Evolutionary conservation across 2,797 vertebrate genomes (phyloP).

Genomic region (Caiman crocodilus): DNA sequence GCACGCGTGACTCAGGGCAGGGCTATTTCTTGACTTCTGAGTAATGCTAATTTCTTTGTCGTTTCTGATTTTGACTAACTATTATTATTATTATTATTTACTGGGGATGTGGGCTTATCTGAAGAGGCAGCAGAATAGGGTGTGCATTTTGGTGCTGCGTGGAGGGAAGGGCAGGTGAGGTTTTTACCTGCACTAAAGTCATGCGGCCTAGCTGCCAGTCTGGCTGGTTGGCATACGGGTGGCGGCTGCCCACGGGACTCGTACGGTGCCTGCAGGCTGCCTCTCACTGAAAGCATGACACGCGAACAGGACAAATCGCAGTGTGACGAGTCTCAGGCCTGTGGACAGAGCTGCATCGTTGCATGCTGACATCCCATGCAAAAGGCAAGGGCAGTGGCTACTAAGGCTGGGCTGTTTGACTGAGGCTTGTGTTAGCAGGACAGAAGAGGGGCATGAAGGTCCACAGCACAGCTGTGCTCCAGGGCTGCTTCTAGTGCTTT

Average conservation of each 20-base stretch:
- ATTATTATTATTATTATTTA: not conserved
- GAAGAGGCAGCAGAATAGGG: too few relatives aligned
- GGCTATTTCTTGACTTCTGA: not conserved
- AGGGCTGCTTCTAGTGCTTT: not conserved
- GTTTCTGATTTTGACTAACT: not conserved
- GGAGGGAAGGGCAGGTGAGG: not conserved
- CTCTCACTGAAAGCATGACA: not conserved
- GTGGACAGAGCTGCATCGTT: rapidly evolving
- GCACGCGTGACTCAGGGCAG: rapidly evolving
- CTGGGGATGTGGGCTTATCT: not conserved
- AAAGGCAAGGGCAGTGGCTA: too few relatives aligned
- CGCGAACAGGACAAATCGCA: not conserved
- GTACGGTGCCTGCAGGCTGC: not conserved
- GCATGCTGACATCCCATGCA: rapidly evolving
- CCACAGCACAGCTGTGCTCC: not conserved
- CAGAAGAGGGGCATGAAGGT: not conserved
- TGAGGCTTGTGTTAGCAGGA: not conserved
- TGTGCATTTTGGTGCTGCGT: not conserved
- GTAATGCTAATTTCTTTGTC: not conserved
- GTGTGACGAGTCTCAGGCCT: not conserved
- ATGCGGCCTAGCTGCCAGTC: rapidly evolving
- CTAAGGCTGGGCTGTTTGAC: too few relatives aligned
- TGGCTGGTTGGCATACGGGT: not conserved
- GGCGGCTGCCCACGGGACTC: too few relatives aligned
- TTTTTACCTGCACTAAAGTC: rapidly evolving